Evolutionary conservation across 2,888 invertebrate genomes (phyloP), one percentile per base, ranked within the genome.

Genomic region (Spicauda simplicius): DNA sequence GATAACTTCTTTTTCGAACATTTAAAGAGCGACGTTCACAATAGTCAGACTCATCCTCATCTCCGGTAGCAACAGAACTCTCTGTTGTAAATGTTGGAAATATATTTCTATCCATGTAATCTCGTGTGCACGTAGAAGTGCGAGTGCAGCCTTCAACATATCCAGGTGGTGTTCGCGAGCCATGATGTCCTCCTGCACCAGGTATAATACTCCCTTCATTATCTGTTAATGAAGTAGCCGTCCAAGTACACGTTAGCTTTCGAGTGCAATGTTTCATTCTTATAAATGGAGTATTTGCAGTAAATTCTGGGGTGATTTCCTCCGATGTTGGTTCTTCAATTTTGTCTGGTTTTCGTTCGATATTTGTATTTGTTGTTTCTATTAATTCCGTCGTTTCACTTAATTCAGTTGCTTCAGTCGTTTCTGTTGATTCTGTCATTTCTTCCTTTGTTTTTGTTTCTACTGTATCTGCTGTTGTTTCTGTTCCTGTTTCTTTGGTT

Each of bases 161-260:
- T 0, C 91, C 91, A 10, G 86, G 85, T 11, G 88, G 91, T 11
- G 91, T 92, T 68, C 83, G 80, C 3, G 87, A 83, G 0, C 87
- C 88, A 7, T 74, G 69, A 8, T 78, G 76, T 4, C 75, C 64
- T 11, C 71, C 72, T 0, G 69, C 52, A 37, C 68, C 58, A 58
- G 18, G 14, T 19, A 79, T 73, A 4, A 78, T 53, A 37, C 75
- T 79, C n/a, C 82, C 87, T 55, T 78, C 80, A 18, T 70, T 74
- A 60, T 74, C 80, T 65, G 80, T 79, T 37, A 79, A 70, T 45
- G 81, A 81, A 41, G 81, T 76, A 64, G 80, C 82, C 41, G 92
- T 90, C 92, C 92, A 92, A 8, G 92, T 91, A 74, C 92, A 93
- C 0, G 92, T 93, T 63, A 91, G 72, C 75, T 86, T 87, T 53